A percentile compares a stretch with the other conserved stretches of the same genome.
phyloP scores from a whole-genome alignment of 1,140 invertebrate species.

The Heterodera carotae region DNA sequence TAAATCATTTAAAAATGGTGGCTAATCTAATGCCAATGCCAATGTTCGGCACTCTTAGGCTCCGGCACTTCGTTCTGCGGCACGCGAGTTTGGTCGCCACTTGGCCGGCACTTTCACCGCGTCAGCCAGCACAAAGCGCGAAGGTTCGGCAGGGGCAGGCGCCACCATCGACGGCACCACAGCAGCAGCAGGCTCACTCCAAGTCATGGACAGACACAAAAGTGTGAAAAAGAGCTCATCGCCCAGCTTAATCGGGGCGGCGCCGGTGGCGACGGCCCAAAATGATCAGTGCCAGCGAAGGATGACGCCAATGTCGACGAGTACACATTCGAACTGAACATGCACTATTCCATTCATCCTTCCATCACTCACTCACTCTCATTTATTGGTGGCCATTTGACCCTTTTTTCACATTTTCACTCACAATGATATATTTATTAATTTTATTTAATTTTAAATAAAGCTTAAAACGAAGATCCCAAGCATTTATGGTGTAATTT shows the following conservation, averaged over 20 bases:
- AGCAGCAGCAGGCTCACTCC: not conserved
- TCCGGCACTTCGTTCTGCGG: constrained; percentile 11
- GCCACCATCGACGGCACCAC: not conserved
- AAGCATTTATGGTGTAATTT: too few relatives aligned
- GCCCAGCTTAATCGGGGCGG: not conserved
- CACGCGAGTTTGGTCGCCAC: constrained; percentile 22
- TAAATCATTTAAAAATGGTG: not conserved
- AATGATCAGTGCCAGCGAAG: not conserved
- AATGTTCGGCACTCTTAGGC: not conserved
- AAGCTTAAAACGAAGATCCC: too few relatives aligned
- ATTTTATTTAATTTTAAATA: too few relatives aligned
- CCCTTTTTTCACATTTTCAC: too few relatives aligned
- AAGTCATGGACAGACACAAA: constrained; percentile 1
- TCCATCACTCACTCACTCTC: too few relatives aligned
- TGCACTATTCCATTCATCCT: too few relatives aligned
- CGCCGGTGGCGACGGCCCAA: not conserved
- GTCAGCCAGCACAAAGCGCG: not conserved
- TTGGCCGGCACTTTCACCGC: constrained; percentile 18
- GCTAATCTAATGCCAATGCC: not conserved
- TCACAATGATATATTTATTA: too few relatives aligned
- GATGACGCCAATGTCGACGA: not conserved
- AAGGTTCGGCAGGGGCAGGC: not conserved
- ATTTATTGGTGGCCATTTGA: too few relatives aligned
- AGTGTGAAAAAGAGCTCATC: not conserved
- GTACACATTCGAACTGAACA: not conserved